Base-by-base conservation (phyloP, 2,888 invertebrate genomes). In the Rutpela maculata region DNA sequence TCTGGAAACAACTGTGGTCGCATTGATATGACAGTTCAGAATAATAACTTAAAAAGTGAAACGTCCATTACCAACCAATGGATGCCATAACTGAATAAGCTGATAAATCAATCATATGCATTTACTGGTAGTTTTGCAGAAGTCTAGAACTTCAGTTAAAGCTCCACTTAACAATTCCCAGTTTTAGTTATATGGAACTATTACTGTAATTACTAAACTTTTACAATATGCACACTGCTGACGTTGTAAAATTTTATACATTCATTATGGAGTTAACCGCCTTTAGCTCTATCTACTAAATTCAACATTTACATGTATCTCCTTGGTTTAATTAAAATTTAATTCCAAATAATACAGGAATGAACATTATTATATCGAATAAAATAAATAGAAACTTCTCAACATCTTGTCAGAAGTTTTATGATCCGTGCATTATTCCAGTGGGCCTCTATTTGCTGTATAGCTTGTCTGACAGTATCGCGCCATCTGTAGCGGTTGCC, bases 121-220 rank as follows among this genome's bases (percentile, higher is more conserved):
- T 60, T 74, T 74, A 26, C 60, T 19, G 60, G 26, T 62, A 74
- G 66, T 74, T 74, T 57, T 12, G 17, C 22, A 12, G 63, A 74
- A 74, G 74, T 67, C 55, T 60, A 73, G 66, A 67, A 57, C 56
- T 74, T 56, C 50, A 43, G 65, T 22, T 31, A 38, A 18, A 26
- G 38, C 60, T 59, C 22, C 50, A 65, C 74, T 74, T 59, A 68
- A 74, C 68, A 68, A 62, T 68, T 74, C 43, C 62, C 18, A 31
- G 68, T 55, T 56, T 62, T 65, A 65, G 59, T 75, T 72, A 62
- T 63, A 74, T 66, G 35, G 74, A 74, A 74, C 74, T 57, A 74
- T 74, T 67, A 74, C 59, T 55, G 57, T 66, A 66, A 66, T 74
- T 74, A 74, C 66, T 66, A 59, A 74, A 74, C 59, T 66, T 74